These are phyloP conservation scores for Scaeva pyrastri DNA, from an alignment of 2,888 invertebrate species.

Conservation along the genomic window DNA sequence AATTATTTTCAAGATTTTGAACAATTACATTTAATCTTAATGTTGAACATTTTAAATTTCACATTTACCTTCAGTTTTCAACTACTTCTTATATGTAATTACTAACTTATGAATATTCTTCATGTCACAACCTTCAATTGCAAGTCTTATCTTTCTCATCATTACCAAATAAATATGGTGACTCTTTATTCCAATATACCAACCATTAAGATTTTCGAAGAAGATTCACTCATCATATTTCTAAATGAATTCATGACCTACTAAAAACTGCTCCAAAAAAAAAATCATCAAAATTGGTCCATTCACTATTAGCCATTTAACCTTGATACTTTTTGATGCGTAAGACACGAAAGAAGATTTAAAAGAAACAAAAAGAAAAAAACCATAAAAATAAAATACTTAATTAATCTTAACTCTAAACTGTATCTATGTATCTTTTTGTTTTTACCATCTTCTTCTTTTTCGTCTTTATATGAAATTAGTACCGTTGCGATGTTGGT, in stretches of 20 bases:
- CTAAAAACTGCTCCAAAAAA: constrained; percentile 31
- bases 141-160: too few species aligned
- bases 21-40: too few species aligned
- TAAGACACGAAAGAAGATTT: background rate
- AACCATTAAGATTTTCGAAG: background rate
- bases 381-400: background rate
- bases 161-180: too few species aligned
- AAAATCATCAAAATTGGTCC: constrained; percentile 14
- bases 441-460: background rate
- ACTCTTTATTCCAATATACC: background rate
- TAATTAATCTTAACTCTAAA: background rate
- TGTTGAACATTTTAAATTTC: too few species aligned
- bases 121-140: too few species aligned
- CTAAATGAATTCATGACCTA: constrained; percentile 18
- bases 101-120: too few species aligned
- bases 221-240: background rate
- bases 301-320: constrained; percentile 17
- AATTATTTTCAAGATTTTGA: too few species aligned
- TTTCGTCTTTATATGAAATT: background rate
- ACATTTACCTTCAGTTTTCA: too few species aligned
- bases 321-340: constrained; percentile 21
- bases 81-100: too few species aligned
- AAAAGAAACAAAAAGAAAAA: background rate
- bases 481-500: background rate
- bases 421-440: background rate